Conservation (phyloP, 2,113 vertebrate genomes). For the Gorsachius goisagi region DNA sequence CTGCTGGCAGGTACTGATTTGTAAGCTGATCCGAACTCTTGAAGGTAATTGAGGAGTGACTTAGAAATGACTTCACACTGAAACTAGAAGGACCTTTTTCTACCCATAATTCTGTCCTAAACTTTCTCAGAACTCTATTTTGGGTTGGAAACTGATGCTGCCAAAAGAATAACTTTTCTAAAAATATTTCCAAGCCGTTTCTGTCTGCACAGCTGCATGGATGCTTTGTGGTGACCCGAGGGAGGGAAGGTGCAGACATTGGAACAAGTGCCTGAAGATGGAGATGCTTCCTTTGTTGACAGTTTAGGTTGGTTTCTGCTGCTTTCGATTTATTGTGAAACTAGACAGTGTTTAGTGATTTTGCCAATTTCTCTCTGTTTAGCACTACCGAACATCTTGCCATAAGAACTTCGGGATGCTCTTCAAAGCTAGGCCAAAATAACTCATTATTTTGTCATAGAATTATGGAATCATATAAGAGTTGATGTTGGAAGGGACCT, state of each 20-base stretch:
- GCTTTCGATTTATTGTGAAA: background rate
- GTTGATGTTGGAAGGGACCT: background rate
- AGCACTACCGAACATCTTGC: background rate
- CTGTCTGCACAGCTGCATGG: background rate
- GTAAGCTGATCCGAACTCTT: constrained; percentile 13
- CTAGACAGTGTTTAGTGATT: background rate
- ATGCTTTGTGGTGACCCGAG: background rate
- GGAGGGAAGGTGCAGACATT: background rate
- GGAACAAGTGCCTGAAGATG: background rate
- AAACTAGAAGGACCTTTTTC: background rate
- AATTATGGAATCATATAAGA: background rate
- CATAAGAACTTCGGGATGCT: background rate
- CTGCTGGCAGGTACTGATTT: constrained; percentile 58
- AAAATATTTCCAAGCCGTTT: background rate
- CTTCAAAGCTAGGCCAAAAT: background rate
- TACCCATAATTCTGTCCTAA: background rate
- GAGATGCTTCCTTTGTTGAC: background rate
- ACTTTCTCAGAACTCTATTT: background rate
- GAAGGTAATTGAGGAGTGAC: constrained; percentile 45
- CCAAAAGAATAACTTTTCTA: background rate
- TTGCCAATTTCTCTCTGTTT: background rate
- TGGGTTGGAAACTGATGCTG: background rate
- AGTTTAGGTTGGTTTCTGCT: background rate
- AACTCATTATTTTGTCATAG: background rate
- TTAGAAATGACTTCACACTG: constrained; percentile 44